phyloP scores from a whole-genome alignment of 2,888 invertebrate genomes.

The Aproaerema taeniolella region DNA sequence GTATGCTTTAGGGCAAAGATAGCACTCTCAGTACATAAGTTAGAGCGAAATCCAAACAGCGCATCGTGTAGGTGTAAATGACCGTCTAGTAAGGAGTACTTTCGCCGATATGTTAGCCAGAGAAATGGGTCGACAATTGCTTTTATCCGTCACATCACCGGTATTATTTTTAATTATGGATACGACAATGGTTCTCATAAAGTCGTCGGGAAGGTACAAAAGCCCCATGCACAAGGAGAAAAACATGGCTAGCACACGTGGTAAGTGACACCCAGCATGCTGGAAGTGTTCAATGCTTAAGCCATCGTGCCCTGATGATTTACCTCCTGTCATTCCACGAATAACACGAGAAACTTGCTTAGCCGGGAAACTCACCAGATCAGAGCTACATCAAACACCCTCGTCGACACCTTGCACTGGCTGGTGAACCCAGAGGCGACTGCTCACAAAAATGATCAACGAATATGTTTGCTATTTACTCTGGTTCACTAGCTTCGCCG shows the following conservation, averaged over 20 bases:
- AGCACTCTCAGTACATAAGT: conserved; percentile 15
- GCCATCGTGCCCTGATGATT: conserved; percentile 4
- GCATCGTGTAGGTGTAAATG: conserved; percentile 9
- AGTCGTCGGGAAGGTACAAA: conserved; percentile 10
- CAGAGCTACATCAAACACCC: background rate
- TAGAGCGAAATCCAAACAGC: conserved; percentile 15
- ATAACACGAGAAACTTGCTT: background rate
- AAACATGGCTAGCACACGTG: too few species aligned
- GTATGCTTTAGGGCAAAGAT: conserved; percentile 16
- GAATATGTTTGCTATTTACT: background rate
- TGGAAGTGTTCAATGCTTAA: conserved; percentile 12
- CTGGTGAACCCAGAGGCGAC: background rate
- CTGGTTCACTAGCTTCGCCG: background rate
- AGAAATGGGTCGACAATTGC: conserved; percentile 10
- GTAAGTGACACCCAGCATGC: conserved; percentile 10
- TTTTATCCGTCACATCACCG: background rate
- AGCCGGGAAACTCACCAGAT: background rate
- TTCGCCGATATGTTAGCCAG: background rate
- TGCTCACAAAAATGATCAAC: background rate
- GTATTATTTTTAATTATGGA: conserved; percentile 13
- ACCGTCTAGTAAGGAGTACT: conserved; percentile 2
- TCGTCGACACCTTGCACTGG: background rate
- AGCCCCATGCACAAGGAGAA: conserved; percentile 12
- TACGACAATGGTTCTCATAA: conserved; percentile 10
- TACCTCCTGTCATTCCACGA: background rate